Conservation (phyloP, 2,113 vertebrate genomes). For the Melanerpes formicivorus region DNA sequence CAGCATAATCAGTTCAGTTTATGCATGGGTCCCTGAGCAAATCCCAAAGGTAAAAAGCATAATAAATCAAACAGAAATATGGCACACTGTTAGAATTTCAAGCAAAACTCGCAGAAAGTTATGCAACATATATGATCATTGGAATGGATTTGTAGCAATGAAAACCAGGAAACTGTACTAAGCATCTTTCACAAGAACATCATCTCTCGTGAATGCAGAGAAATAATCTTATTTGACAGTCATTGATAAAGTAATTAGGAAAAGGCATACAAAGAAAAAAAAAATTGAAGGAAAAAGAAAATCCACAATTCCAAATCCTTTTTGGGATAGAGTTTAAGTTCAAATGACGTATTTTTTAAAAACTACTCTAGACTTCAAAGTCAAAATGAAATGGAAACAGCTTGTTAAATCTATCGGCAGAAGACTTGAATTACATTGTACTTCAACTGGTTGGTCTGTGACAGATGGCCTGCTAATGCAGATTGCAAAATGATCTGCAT, state of each 20-base stretch:
- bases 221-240: neutral
- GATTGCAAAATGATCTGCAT: neutral
- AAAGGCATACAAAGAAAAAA: neutral
- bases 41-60: neutral
- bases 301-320: neutral
- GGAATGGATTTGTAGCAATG: neutral
- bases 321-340: neutral
- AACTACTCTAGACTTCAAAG: neutral
- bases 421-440: neutral
- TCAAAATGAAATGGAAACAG: neutral
- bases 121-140: neutral
- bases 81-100: neutral
- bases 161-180: neutral
- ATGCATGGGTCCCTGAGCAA: neutral
- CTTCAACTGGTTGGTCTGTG: slow-evolving; percentile 26
- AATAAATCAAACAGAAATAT: neutral
- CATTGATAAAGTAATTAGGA: neutral
- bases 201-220: neutral
- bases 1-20: neutral
- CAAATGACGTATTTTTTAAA: neutral
- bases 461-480: slow-evolving; percentile 32
- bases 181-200: neutral
- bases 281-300: neutral
- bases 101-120: neutral
- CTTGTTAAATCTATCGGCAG: neutral